Percentiles rank a stretch among this genome's conserved stretches.
Evolutionary conservation across 2,113 vertebrate genomes (phyloP).

Genomic region (Channa argus): DNA sequence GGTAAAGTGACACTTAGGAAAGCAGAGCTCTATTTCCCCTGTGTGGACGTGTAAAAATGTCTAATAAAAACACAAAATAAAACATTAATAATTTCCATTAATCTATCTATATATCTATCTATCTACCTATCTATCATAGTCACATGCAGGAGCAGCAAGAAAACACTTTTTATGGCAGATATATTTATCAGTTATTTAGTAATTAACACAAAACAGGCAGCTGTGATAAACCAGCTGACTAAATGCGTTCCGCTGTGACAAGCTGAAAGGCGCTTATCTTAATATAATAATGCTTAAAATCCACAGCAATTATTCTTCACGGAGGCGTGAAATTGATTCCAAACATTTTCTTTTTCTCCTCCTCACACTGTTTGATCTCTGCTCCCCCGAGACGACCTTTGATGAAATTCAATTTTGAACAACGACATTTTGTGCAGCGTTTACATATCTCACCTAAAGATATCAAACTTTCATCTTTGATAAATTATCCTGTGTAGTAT

Average conservation of each 20-base stretch:
- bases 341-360: conserved; percentile 71
- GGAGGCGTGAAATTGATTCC: conserved; percentile 82
- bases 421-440: conserved; percentile 18
- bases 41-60: no score
- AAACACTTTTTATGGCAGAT: conserved; percentile 35
- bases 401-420: conserved; percentile 58
- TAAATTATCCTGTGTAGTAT: conserved; percentile 11
- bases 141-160: neutral
- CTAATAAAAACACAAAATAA: no score
- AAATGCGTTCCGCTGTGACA: conserved; percentile 61
- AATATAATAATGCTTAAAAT: conserved; percentile 77
- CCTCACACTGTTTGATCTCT: conserved; percentile 71
- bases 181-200: conserved; percentile 62
- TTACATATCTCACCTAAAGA: conserved; percentile 39
- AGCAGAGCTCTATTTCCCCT: no score
- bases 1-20: no score
- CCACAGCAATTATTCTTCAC: conserved; percentile 78
- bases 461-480: conserved; percentile 30
- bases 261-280: conserved; percentile 72
- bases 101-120: conserved; percentile 23
- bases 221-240: conserved; percentile 63
- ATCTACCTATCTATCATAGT: neutral
- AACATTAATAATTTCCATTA: neutral
- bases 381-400: conserved; percentile 68
- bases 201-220: conserved; percentile 68